Base-by-base conservation (phyloP, 2,113 vertebrate species). In the Pterophyllum scalare region DNA sequence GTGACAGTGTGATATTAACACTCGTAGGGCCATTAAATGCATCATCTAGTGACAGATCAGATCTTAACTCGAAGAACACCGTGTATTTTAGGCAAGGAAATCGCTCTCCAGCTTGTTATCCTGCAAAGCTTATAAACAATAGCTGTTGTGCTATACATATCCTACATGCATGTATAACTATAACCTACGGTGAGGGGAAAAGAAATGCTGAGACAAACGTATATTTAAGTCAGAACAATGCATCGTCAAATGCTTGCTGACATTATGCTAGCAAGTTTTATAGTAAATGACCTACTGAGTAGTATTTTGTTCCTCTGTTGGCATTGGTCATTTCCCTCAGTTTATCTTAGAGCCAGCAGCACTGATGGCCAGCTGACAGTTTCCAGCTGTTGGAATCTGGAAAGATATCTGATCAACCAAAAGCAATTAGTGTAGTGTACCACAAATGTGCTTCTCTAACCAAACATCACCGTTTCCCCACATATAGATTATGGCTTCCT, bases 331-430 rank as follows among this genome's bases (percentile, higher is more conserved):
- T 49, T 86, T 74, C 52, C 59, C 80, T 81, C 22, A 22, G 60
- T 88, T 84, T 40, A 81, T 82, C 79, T 81, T 33, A 5, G 75
- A 77, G 88, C 76, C 26, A 78, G 49, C 62, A 54, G 46, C 20
- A 54, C 60, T 43, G 65, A 59, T 5, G 22, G 79, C 80, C 60
- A 85, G 77, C 82, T 61, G 76, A 84, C 64, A 77, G 60, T 20
- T n/a, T 59, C 75, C 79, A 49, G 56, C 75, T 89, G 79, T 52
- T 72, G 24, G 65, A n/a, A n/a, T n/a, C n/a, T n/a, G n/a, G n/a
- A n/a, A 59, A 75, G 72, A 60, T 20, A 84, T 57, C 70, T 1
- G 52, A 80, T 74, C 75, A 83, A 83, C 46, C 77, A 75, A 65
- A 82, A 77, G 64, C 80, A 61, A 65, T 67, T 60, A 75, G 54